Base-by-base conservation (phyloP, 2,888 invertebrate species). In the Ormyrus rosae region DNA sequence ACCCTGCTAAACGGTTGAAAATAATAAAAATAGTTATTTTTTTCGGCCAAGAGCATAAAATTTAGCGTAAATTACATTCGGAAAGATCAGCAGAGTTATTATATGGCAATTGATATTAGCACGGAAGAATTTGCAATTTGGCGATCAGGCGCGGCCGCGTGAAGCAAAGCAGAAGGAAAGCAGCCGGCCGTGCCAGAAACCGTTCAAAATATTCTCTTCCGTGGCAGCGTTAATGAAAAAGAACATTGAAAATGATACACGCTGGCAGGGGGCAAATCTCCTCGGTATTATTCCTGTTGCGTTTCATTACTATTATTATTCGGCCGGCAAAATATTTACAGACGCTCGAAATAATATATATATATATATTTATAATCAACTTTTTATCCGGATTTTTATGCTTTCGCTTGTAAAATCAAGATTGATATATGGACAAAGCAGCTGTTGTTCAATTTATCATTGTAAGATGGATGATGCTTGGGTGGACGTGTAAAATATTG, bases 61-160 rank as follows among this genome's bases (percentile, higher is more conserved):
- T 4, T 34, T 4, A 34, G n/a, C n/a, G 60, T 56, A 56, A 68
- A 70, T 64, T 64, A 77, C 50, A 56, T 61, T 11, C 55, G 56
- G 34, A 67, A 50, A 55, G 58, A 64, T 69, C 50, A 53, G 63
- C 10, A 13, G 69, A 71, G 50, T 64, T 70, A 51, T 71, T 79
- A 73, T 50, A 45, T 56, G 63, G n/a, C 53, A 61, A 58, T 13
- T 75, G 60, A 60, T 55, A 10, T 55, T 61, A 61, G 45, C 65
- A 70, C 60, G 74, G 72, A 78, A 74, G 81, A 81, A 63, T 75
- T 63, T 51, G 58, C 68, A 80, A 77, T 71, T 80, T 80, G 78
- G 75, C 75, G 68, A 78, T 80, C 74, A 65, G 72, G 72, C 64
- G 80, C 72, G 72, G 71, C 69, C 78, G 51, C 69, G 80, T 68